Percentiles rank a stretch among this genome's conserved stretches.
These are phyloP conservation scores for Oreochromis tanganicae DNA, from an alignment of 2,113 vertebrate species.

Conservation along the genomic window DNA sequence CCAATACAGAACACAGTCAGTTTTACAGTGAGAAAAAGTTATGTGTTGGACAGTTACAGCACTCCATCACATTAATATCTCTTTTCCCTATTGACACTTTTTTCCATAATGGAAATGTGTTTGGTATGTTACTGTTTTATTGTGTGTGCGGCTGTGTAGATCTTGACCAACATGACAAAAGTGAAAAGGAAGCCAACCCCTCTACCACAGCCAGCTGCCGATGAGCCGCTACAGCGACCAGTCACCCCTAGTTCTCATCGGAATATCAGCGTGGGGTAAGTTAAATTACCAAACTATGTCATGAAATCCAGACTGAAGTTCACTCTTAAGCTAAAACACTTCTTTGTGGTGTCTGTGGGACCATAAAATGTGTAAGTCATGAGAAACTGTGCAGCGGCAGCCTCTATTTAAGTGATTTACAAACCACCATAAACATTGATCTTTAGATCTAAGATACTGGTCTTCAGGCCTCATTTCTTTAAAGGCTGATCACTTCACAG, in stretches of 20 bases:
- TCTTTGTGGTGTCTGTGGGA: background rate
- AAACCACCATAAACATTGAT: background rate
- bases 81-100: background rate
- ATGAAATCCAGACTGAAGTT: background rate
- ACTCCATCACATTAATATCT: background rate
- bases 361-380: background rate
- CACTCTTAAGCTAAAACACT: background rate
- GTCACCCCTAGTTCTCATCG: conserved; percentile 84
- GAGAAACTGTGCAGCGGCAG: background rate
- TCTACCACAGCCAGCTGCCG: conserved; percentile 57
- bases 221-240: conserved; percentile 87
- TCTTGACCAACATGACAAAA: conserved; percentile 91
- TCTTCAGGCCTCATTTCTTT: background rate
- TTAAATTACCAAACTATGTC: conserved; percentile 1
- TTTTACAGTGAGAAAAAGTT: background rate
- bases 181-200: conserved; percentile 70
- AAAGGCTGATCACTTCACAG: background rate
- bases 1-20: background rate
- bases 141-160: conserved; percentile 65
- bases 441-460: background rate
- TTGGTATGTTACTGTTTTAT: background rate
- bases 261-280: conserved; percentile 69
- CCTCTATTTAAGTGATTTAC: background rate
- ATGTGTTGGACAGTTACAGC: background rate
- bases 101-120: background rate